Percentiles rank a stretch among this genome's conserved stretches.
Evolutionary conservation across 2,888 invertebrate species (phyloP).

Genomic region (Deilephila porcellus): DNA sequence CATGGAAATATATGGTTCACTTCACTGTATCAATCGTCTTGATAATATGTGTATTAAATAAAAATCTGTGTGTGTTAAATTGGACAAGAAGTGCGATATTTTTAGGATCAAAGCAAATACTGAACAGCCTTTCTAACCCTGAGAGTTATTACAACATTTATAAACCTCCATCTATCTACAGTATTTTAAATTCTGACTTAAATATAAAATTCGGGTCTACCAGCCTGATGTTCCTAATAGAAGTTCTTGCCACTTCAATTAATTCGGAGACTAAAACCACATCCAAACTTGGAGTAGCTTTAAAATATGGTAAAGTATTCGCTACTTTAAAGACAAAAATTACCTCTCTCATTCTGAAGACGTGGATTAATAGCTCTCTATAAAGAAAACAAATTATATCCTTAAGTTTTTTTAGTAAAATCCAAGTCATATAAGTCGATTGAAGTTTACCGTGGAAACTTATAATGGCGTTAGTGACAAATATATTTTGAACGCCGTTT

Average conservation of each 20-base stretch:
- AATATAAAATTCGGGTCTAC: background rate
- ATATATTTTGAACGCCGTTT: too few relatives aligned
- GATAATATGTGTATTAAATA: too few relatives aligned
- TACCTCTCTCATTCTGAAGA: background rate
- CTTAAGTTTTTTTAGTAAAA: background rate
- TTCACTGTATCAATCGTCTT: too few relatives aligned
- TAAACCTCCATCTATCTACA: background rate
- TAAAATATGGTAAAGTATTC: background rate
- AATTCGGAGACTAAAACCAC: background rate
- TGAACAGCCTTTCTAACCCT: background rate
- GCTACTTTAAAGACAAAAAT: background rate
- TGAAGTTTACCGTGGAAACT: background rate
- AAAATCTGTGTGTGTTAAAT: too few relatives aligned
- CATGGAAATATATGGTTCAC: too few relatives aligned
- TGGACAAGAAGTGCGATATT: too few relatives aligned
- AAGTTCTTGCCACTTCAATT: background rate
- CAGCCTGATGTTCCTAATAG: background rate
- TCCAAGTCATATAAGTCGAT: background rate
- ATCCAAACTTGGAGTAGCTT: background rate
- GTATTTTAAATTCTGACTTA: background rate
- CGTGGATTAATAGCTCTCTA: background rate
- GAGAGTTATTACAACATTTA: background rate
- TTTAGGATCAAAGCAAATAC: too few relatives aligned
- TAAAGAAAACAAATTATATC: background rate
- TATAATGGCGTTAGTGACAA: background rate